These are phyloP conservation scores for Epizoanthus scotinus DNA, from an alignment of 92 coral and sea anemone species.

Conservation along the genomic window DNA sequence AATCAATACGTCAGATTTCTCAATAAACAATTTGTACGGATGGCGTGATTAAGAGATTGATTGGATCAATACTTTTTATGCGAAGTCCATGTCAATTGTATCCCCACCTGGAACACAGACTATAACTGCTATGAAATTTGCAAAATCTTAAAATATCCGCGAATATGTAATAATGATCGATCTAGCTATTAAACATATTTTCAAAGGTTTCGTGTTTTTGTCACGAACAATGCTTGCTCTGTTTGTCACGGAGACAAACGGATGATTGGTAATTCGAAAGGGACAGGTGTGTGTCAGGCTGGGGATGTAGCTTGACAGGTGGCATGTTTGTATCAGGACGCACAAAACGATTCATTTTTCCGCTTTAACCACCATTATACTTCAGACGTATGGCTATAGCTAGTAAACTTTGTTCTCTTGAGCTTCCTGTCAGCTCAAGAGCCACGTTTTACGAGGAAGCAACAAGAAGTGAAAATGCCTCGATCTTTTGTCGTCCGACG, in stretches of 20 bases:
- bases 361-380: not conserved
- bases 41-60: too few relatives aligned
- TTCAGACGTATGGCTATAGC: not conserved
- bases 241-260: not conserved
- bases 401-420: too few relatives aligned
- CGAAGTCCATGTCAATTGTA: too few relatives aligned
- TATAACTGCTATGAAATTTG: too few relatives aligned
- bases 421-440: not conserved
- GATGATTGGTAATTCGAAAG: not conserved
- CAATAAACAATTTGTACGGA: too few relatives aligned
- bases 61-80: too few relatives aligned
- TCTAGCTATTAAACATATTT: too few relatives aligned
- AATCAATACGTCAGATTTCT: too few relatives aligned
- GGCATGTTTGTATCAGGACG: not conserved
- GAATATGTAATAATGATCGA: too few relatives aligned
- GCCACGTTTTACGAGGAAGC: not conserved
- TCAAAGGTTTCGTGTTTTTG: not conserved
- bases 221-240: not conserved
- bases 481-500: constrained; percentile 12
- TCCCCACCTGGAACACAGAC: too few relatives aligned
- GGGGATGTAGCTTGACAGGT: not conserved
- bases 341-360: not conserved
- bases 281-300: not conserved
- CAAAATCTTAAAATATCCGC: too few relatives aligned
- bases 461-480: constrained; percentile 9